Base-by-base conservation (phyloP, 2,888 invertebrate species). In the Drosophila mettleri region DNA sequence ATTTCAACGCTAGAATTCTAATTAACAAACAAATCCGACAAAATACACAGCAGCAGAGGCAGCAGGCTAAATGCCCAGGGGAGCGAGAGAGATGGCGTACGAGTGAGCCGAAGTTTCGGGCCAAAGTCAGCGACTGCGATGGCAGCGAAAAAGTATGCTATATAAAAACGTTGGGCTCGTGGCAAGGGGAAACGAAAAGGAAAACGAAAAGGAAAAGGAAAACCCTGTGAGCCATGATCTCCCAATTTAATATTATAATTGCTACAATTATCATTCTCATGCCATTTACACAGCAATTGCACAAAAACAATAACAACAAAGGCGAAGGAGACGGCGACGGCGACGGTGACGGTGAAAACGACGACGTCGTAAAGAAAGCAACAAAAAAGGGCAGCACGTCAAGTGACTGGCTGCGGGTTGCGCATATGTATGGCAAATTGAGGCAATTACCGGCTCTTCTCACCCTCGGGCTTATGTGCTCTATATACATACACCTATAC, bases 221-320 rank as follows among this genome's bases (percentile, higher is more conserved):
- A 87, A 82, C 88, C 80, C 89, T 84, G 85, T 89, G 88, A 89
- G 91, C 89, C 90, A 91, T 92, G 91, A 91, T 92, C 90, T 90
- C 88, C 90, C 91, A 91, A 92, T 91, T 92, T 92, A 91, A 91
- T 92, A 91, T 91, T 91, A 91, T 92, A 92, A 92, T 92, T 92
- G 91, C 91, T 84, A 89, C 90, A 91, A 92, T 92, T 92, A 92
- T 91, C 91, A 91, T 91, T 89, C 89, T 86, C 90, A 87, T 90
- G 86, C 89, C 88, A 89, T 88, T 86, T 87, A 86, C 80, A 90
- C 89, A 89, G 85, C 87, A 85, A 88, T 88, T 85, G 87, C 85
- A 86, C 80, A 85, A 78, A 70, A 84, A 74, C 75, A 71, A 71
- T 61, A 54, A 59, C 55, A 38, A 57, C 60, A 18, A 24, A 12